Evolutionary conservation across 2,888 invertebrate genomes (phyloP), one percentile per base, ranked within the genome.

Genomic region (Synergus japonicus): DNA sequence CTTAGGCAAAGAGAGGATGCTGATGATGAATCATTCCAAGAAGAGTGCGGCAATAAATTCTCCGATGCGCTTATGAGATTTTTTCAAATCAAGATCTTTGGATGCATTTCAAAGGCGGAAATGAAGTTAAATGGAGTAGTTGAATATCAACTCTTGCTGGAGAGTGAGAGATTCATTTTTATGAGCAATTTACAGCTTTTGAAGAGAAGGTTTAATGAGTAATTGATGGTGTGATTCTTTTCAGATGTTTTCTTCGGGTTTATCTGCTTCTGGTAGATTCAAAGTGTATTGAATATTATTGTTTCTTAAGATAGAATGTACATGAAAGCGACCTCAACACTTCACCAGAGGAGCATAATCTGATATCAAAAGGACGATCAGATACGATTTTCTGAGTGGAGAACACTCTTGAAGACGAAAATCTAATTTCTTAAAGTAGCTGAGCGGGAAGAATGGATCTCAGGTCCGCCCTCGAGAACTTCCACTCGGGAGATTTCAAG

Each of bases 21-120:
- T 73, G 12, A 54, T 54, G 37, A 73, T 73, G 73, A 73, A 73
- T 73, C 73, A 73, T 73, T 73, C 73, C 54, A 37, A 54, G 73
- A 73, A 49, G 49, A 73, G 73, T 37, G 18, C 12, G n/a, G n/a
- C 54, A 73, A 73, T 73, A 58, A 73, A 73, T 58, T 73, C 37
- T 73, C 41, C 54, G 12, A 58, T 54, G 73, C 41, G 41, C 54
- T 54, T 54, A 73, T 73, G 54, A 69, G 29, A 54, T 54, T 73
- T 73, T 73, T 73, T 73, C 49, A 54, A 73, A 54, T 73, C 37
- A 73, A 58, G 73, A 73, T 37, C 73, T 73, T 37, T 54, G n/a
- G n/a, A 41, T 54, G 54, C n/a, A n/a, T 54, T 54, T 41, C 41
- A 73, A 73, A 37, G 54, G 41, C 37, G 22, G 1, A 22, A 78